phyloP scores from a whole-genome alignment of 2,113 vertebrate species.

The Malaclemys terrapin region DNA sequence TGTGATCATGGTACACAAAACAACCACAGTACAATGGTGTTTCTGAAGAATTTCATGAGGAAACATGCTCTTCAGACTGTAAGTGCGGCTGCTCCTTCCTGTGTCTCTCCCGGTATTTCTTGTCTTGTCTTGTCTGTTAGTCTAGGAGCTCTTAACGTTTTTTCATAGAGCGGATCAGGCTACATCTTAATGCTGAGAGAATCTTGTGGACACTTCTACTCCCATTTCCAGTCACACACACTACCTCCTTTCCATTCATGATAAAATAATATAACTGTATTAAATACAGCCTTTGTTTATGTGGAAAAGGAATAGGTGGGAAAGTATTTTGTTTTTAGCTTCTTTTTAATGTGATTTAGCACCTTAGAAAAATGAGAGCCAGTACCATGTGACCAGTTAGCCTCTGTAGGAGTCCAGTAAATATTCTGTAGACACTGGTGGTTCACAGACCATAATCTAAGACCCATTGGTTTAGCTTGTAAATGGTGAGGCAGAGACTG shows the following conservation, averaged over 20 bases:
- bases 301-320: background rate
- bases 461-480: conserved; percentile 28
- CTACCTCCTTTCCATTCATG: background rate
- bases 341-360: background rate
- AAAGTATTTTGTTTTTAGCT: background rate
- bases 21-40: background rate
- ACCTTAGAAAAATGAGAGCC: conserved; percentile 7
- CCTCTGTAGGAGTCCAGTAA: background rate
- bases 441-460: conserved; percentile 24
- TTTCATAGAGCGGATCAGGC: background rate
- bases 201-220: conserved; percentile 4
- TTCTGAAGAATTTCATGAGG: background rate
- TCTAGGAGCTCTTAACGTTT: background rate
- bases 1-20: background rate
- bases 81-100: background rate
- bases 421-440: conserved; percentile 11
- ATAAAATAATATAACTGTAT: background rate
- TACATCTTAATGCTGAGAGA: background rate
- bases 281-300: background rate
- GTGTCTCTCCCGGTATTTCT: background rate
- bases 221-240: background rate
- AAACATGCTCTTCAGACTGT: background rate
- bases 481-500: conserved; percentile 20
- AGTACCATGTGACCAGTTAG: conserved; percentile 7
- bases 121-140: background rate